Percentiles rank a stretch among this genome's conserved stretches.
phyloP scores from a whole-genome alignment of 2,113 vertebrate genomes.

The Zosterops lateralis region DNA sequence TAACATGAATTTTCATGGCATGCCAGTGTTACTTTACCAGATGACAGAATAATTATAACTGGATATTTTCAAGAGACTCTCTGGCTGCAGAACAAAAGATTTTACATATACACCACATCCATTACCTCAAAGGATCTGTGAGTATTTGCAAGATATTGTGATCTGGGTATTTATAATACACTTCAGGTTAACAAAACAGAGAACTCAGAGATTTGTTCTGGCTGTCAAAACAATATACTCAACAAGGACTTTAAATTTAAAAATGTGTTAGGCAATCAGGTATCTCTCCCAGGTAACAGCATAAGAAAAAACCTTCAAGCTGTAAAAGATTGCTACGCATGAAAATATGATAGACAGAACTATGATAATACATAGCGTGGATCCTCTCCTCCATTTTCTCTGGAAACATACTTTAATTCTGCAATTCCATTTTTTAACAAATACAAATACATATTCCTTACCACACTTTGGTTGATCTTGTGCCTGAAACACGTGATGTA shows the following conservation, averaged over 20 bases:
- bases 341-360: not conserved
- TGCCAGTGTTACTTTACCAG: not conserved
- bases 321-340: not conserved
- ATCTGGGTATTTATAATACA: not conserved
- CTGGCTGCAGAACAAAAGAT: not conserved
- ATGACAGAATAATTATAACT: not conserved
- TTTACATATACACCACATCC: not conserved
- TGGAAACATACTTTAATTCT: not conserved
- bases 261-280: not conserved
- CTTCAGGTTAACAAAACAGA: not conserved
- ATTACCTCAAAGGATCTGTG: not conserved
- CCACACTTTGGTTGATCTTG: constrained; percentile 81
- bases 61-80: not conserved
- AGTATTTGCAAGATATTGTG: not conserved
- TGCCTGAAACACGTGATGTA: constrained; percentile 93
- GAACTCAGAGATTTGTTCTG: not conserved
- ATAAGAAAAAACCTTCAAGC: not conserved
- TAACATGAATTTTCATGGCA: not conserved
- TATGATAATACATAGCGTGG: not conserved
- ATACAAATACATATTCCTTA: constrained; percentile 68
- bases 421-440: not conserved
- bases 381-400: not conserved
- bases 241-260: not conserved
- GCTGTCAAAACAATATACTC: not conserved
- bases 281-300: not conserved